Percentiles rank a stretch among this genome's conserved stretches.
These are phyloP conservation scores for Centrocercus urophasianus DNA, from an alignment of 2,113 vertebrate species.

Conservation along the genomic window DNA sequence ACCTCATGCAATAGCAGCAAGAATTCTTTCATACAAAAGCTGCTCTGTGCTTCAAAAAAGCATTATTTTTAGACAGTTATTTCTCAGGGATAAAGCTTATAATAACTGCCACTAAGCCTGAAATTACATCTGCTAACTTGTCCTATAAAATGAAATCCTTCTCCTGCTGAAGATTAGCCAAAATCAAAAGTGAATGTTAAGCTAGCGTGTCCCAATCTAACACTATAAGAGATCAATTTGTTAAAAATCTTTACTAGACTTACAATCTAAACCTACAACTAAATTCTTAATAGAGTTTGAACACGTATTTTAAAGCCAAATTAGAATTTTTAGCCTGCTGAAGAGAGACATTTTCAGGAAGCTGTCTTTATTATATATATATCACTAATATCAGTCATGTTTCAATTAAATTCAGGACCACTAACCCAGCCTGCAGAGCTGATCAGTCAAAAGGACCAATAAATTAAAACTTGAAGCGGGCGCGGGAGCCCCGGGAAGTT, in stretches of 20 bases:
- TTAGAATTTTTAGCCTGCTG: not conserved
- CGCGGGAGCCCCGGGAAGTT: too few species aligned
- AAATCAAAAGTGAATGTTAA: not conserved
- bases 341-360: not conserved
- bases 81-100: not conserved
- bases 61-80: not conserved
- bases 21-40: not conserved
- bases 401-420: not conserved
- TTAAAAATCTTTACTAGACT: not conserved
- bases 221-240: not conserved
- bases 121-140: not conserved
- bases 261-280: not conserved
- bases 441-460: not conserved
- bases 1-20: not conserved
- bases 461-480: not conserved
- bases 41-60: not conserved
- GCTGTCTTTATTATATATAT: accelerated
- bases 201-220: not conserved
- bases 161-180: not conserved
- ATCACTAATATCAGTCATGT: not conserved
- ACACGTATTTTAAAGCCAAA: not conserved
- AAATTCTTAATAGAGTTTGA: not conserved
- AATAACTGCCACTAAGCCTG: not conserved
- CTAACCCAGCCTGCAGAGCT: not conserved
- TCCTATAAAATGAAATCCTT: not conserved